Conservation (phyloP, 2,888 invertebrate genomes). For the Melanophora roralis region DNA sequence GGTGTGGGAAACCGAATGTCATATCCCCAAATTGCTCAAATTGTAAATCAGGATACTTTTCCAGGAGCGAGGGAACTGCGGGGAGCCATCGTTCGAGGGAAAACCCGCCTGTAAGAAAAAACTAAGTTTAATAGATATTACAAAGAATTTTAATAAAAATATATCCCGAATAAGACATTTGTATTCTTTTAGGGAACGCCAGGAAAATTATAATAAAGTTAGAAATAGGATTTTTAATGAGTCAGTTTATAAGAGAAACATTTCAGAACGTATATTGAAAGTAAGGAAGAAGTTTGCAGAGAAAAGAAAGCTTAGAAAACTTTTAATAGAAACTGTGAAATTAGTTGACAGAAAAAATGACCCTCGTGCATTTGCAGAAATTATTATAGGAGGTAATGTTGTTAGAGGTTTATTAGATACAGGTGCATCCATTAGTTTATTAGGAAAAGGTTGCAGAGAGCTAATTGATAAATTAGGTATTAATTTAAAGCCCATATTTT, state of each 20-base stretch:
- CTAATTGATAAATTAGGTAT: not conserved
- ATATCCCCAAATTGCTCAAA: not conserved
- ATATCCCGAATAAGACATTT: not conserved
- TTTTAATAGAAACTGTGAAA: not conserved
- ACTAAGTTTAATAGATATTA: not conserved
- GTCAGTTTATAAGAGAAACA: not conserved
- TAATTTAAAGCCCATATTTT: not conserved
- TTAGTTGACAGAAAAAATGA: not conserved
- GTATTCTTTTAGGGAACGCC: not conserved
- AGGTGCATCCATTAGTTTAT: not conserved
- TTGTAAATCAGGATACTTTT: not conserved
- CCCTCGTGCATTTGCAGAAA: not conserved
- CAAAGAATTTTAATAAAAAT: not conserved
- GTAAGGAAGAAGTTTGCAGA: not conserved
- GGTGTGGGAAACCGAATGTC: not conserved
- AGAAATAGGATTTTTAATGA: slow-evolving; percentile 11
- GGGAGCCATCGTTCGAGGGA: not conserved
- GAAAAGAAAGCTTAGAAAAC: not conserved
- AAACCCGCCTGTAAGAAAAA: not conserved
- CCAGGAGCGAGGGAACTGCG: too few species aligned
- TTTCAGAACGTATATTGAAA: not conserved
- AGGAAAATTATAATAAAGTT: not conserved
- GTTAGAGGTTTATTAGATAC: slow-evolving; percentile 15
- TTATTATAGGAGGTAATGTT: not conserved
- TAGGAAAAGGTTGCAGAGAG: slow-evolving; percentile 23